Conservation (phyloP, 2,113 vertebrate species). For the Craseonycteris thonglongyai region DNA sequence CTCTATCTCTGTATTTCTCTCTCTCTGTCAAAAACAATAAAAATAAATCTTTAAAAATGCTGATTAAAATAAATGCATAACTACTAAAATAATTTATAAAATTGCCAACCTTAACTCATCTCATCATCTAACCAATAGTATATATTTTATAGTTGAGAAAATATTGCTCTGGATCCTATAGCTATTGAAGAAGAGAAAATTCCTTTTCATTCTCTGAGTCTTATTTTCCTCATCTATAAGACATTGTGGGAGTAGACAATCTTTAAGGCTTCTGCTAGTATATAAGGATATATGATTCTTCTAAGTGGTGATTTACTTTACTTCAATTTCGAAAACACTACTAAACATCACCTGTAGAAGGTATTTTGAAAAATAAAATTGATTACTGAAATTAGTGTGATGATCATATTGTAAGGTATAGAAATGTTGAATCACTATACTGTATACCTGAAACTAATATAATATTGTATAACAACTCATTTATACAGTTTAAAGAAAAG, state of each 20-base stretch:
- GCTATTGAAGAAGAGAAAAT: background rate
- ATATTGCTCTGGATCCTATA: background rate
- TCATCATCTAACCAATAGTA: background rate
- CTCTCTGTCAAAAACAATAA: too few species aligned
- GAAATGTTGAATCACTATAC: background rate
- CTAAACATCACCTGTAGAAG: background rate
- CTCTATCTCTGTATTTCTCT: too few species aligned
- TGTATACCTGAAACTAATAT: background rate
- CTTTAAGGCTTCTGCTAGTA: background rate
- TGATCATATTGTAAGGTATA: background rate
- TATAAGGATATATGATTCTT: background rate
- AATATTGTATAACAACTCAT: background rate
- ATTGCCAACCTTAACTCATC: background rate
- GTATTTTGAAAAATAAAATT: background rate
- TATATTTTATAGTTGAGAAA: background rate
- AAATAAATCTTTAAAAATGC: background rate
- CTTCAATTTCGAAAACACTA: background rate
- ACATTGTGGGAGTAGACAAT: background rate
- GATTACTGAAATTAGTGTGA: background rate
- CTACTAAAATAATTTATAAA: background rate
- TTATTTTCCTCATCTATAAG: background rate
- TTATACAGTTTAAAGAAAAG: too few species aligned
- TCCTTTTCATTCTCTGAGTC: background rate
- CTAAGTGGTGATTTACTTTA: slow-evolving; percentile 27
- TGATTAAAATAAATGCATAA: background rate